Evolutionary conservation across 2,888 invertebrate genomes (phyloP).

Genomic region (Macrophya annulata): DNA sequence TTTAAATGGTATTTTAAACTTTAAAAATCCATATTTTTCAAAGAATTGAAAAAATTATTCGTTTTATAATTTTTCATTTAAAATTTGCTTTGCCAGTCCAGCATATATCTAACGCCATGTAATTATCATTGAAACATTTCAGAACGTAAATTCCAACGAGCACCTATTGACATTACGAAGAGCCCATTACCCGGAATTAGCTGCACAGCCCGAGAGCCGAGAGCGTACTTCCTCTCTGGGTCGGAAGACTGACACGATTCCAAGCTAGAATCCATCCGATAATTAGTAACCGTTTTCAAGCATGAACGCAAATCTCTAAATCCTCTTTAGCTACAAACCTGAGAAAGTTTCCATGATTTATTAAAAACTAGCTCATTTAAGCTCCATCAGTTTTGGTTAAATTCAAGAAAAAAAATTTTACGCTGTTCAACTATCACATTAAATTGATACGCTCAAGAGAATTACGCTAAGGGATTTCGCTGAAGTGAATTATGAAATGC

Average conservation of each 20-base stretch:
- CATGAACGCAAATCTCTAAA: constrained; percentile 6
- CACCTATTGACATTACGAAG: constrained; percentile 14
- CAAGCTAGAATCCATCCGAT: constrained; percentile 8
- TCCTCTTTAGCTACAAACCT: background rate
- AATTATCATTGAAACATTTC: constrained; percentile 11
- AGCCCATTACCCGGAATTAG: constrained; percentile 35
- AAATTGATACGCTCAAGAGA: background rate
- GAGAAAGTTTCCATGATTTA: constrained; percentile 6
- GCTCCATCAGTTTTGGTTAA: background rate
- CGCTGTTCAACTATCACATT: background rate
- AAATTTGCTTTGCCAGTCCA: background rate
- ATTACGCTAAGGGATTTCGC: background rate
- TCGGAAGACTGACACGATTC: constrained; percentile 6
- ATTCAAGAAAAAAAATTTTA: background rate
- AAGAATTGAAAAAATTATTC: background rate
- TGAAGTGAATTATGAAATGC: constrained; percentile 36
- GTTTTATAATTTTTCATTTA: background rate
- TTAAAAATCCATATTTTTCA: background rate
- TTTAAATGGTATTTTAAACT: background rate
- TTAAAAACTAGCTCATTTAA: background rate
- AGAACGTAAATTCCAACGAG: background rate
- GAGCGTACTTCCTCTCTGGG: background rate
- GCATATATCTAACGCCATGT: background rate
- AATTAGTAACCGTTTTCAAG: constrained; percentile 24
- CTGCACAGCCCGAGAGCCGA: constrained; percentile 23